A percentile compares a stretch with the other conserved stretches of the same genome.
These are phyloP conservation scores for Poecilus cupreus DNA, from an alignment of 2,888 invertebrate species.

Conservation along the genomic window DNA sequence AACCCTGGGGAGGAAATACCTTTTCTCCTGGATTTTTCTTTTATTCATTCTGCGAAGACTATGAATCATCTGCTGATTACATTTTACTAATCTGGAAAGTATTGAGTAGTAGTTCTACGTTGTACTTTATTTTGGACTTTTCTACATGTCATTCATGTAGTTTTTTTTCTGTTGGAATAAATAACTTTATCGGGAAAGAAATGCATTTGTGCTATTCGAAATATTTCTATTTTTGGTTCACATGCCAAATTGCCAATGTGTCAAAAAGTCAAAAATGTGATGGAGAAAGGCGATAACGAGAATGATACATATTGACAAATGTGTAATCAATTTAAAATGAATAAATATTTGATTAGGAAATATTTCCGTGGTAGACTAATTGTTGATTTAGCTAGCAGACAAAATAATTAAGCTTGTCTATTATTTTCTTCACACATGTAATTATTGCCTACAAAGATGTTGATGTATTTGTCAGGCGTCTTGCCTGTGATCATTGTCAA, in stretches of 20 bases:
- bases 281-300: background rate
- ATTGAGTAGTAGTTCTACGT: background rate
- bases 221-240: too few relatives aligned
- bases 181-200: background rate
- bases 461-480: conserved; percentile 35
- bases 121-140: background rate
- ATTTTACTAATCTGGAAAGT: conserved; percentile 1
- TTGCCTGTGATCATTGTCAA: conserved; percentile 50
- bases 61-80: conserved; percentile 25
- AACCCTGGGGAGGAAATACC: conserved; percentile 8
- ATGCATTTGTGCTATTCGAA: too few relatives aligned
- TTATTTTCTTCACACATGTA: background rate
- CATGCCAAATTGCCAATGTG: too few relatives aligned
- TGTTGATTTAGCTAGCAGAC: background rate
- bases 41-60: conserved; percentile 5
- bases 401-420: background rate
- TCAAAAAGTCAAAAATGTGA: too few relatives aligned
- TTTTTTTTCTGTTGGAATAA: background rate
- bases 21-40: conserved; percentile 24
- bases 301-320: conserved; percentile 7
- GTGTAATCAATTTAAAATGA: background rate
- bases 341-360: conserved; percentile 20
- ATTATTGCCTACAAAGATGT: conserved; percentile 1
- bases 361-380: conserved; percentile 1
- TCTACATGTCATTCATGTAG: background rate